phyloP scores from a whole-genome alignment of 2,113 vertebrate genomes.

The Chamaea fasciata region DNA sequence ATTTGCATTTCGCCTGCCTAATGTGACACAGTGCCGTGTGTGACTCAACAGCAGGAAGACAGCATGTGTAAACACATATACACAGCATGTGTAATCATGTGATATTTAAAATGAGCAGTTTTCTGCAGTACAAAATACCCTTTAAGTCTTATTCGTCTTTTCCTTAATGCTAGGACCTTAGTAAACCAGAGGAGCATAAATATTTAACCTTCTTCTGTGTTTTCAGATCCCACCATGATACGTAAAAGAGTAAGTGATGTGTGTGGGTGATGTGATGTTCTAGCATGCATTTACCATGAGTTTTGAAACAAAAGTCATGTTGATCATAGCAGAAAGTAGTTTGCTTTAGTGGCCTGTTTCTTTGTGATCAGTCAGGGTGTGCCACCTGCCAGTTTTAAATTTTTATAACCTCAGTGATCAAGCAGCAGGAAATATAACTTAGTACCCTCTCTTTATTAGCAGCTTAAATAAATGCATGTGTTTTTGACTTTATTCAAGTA shows the following conservation, averaged over 20 bases:
- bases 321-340: neutral
- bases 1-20: neutral
- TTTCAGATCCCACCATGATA: constrained; percentile 21
- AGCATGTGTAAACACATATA: too few species aligned
- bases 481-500: neutral
- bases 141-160: neutral
- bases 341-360: neutral
- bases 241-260: constrained; percentile 13
- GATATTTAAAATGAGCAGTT: neutral
- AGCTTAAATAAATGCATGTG: neutral
- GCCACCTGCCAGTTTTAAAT: neutral
- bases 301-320: neutral
- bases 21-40: neutral
- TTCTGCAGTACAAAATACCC: neutral
- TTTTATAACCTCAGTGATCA: neutral
- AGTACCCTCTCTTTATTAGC: neutral
- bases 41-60: neutral
- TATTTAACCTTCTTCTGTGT: constrained; percentile 22
- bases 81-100: neutral
- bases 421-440: neutral
- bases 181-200: neutral
- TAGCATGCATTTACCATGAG: neutral
- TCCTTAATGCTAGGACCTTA: neutral
- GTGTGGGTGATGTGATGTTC: neutral
- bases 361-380: neutral